Percentiles rank a stretch among this genome's conserved stretches.
These are phyloP conservation scores for Fragum whitleyi DNA, from an alignment of 2,888 invertebrate genomes.

Conservation along the genomic window DNA sequence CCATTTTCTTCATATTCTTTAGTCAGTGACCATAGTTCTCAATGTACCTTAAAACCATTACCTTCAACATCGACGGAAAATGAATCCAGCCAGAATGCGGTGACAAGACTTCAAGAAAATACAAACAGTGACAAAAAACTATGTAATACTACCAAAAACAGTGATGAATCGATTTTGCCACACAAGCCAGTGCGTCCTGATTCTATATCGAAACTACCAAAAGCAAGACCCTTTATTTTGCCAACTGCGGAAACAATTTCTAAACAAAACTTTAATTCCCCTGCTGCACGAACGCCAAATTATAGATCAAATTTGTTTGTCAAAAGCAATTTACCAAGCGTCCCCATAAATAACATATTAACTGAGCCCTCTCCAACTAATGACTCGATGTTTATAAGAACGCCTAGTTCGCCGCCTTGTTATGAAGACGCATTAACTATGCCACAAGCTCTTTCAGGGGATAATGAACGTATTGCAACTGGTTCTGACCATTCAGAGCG, in stretches of 20 bases:
- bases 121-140: background rate
- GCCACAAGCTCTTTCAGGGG: conserved; percentile 50
- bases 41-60: background rate
- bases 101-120: background rate
- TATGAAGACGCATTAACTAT: conserved; percentile 67
- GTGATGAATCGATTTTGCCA: background rate
- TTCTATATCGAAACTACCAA: conserved; percentile 14
- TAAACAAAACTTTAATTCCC: background rate
- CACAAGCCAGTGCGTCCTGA: conserved; percentile 16
- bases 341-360: conserved; percentile 56
- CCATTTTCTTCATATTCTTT: conserved; percentile 18
- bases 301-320: conserved; percentile 15
- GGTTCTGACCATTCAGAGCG: conserved; percentile 27
- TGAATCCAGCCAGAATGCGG: background rate
- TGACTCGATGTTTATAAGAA: conserved; percentile 15
- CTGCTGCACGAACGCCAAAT: background rate
- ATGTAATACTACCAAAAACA: background rate
- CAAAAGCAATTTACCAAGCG: conserved; percentile 50
- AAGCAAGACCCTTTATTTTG: conserved; percentile 11
- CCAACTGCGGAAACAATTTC: background rate
- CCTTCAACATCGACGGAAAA: conserved; percentile 1
- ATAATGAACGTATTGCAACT: background rate
- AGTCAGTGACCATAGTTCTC: conserved; percentile 27
- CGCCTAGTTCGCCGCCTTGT: conserved; percentile 63
- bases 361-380: conserved; percentile 24